Conservation (phyloP, 1,140 invertebrate genomes). For the Drosophila sp. region DNA sequence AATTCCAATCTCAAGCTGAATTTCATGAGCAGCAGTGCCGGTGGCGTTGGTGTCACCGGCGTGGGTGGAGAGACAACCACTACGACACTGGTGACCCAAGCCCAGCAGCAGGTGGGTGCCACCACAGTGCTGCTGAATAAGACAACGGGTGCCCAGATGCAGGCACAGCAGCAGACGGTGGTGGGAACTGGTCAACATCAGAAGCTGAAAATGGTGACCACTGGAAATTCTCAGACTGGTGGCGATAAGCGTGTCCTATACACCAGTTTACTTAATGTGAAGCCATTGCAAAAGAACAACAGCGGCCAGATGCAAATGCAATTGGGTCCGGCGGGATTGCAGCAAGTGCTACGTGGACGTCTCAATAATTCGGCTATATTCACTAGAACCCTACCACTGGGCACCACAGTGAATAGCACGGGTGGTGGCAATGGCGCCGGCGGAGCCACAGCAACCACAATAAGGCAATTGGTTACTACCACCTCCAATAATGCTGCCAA, state of each 20-base stretch:
- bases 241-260: constrained; percentile 76
- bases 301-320: constrained; percentile 81
- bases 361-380: constrained; percentile 76
- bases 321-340: constrained; percentile 62
- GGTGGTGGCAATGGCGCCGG: constrained; percentile 28
- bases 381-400: constrained; percentile 71
- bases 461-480: constrained; percentile 61
- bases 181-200: constrained; percentile 56
- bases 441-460: constrained; percentile 49
- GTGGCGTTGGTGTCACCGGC: constrained; percentile 17
- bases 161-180: constrained; percentile 55
- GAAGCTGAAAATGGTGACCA: constrained; percentile 65
- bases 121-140: constrained; percentile 74
- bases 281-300: constrained; percentile 80
- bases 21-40: constrained; percentile 59
- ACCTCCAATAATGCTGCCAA: constrained; percentile 50
- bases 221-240: constrained; percentile 36
- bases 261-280: constrained; percentile 77
- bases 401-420: constrained; percentile 69
- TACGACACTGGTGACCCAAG: neutral
- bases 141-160: constrained; percentile 23
- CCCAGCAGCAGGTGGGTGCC: constrained; percentile 55
- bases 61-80: neutral
- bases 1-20: constrained; percentile 80
- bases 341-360: constrained; percentile 71